These are phyloP conservation scores for Pomatorhinus ruficollis DNA, from an alignment of 2,113 vertebrate species.

Conservation along the genomic window DNA sequence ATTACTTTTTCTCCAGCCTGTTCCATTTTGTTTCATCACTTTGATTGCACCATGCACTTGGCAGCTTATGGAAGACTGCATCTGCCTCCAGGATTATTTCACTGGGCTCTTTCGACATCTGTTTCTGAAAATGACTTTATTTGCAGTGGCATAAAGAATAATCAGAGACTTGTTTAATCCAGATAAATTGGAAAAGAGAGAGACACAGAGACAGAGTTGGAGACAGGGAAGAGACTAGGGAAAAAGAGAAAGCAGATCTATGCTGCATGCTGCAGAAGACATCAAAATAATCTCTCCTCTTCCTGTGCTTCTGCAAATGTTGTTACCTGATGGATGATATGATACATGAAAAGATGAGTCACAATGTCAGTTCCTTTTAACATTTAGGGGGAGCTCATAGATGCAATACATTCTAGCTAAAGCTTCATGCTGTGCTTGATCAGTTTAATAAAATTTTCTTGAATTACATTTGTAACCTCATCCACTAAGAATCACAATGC, in stretches of 20 bases:
- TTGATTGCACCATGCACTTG: slow-evolving; percentile 60
- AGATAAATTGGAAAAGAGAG: slow-evolving; percentile 54
- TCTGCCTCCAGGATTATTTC: slow-evolving; percentile 71
- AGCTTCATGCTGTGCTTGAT: neutral
- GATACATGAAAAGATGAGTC: slow-evolving; percentile 32
- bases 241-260: neutral
- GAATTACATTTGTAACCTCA: neutral
- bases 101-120: slow-evolving; percentile 59
- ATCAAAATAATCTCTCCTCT: slow-evolving; percentile 22
- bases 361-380: slow-evolving; percentile 8
- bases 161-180: slow-evolving; percentile 69
- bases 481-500: neutral
- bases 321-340: neutral
- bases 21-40: slow-evolving; percentile 70
- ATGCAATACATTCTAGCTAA: neutral
- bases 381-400: neutral
- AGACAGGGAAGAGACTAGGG: neutral
- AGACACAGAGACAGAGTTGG: slow-evolving; percentile 2
- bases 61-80: slow-evolving; percentile 62
- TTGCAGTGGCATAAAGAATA: slow-evolving; percentile 70
- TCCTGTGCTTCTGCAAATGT: slow-evolving; percentile 9
- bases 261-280: neutral
- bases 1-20: slow-evolving; percentile 71
- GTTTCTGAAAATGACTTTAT: slow-evolving; percentile 74
- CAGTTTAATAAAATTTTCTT: slow-evolving; percentile 23